Evolutionary conservation across 2,888 invertebrate species (phyloP), one percentile per base, ranked within the genome.

Genomic region (Tachina fera): DNA sequence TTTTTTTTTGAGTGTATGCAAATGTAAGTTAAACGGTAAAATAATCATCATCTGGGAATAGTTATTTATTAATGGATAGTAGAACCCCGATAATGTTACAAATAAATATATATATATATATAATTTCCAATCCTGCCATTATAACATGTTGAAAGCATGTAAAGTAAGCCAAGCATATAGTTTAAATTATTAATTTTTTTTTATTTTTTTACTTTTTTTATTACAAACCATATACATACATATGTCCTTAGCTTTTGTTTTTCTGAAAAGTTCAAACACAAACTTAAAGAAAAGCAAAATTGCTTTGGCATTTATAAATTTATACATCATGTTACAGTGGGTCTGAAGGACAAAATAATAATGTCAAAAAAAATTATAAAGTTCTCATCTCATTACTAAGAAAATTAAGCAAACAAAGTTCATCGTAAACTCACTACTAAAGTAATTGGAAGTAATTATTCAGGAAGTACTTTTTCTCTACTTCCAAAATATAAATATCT

Each of bases 221-320:
- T 39, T n/a, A 13, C 9, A 43, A 43, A 68, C n/a, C 31, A n/a
- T 6, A 0, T n/a, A n/a, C n/a, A n/a, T n/a, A n/a, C n/a, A n/a
- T 11, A 10, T 8, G 1, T n/a, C 31, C 31, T 31, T 45, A 22
- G 14, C 10, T 67, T 47, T 65, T 65, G 19, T 47, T 65, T 19
- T 13, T 31, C 31, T 31, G 31, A 65, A 22, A 22, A 8, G 14
- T 22, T 22, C 45, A 45, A 65, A 47, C 13, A 31, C 31, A 14
- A 65, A 49, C 4, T 65, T 14, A 47, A 16, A 16, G 6, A 8
- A 53, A 65, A 49, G 9, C n/a, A 8, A 13, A 65, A 47, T 22
- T 14, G 14, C 47, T 47, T 22, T 65, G 65, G 49, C 47, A 49
- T 49, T 65, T 31, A 22, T 49, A 65, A 47, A 11, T 14, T 49